Conservation (phyloP, 2,113 vertebrate species). For the Ptilonorhynchus violaceus region DNA sequence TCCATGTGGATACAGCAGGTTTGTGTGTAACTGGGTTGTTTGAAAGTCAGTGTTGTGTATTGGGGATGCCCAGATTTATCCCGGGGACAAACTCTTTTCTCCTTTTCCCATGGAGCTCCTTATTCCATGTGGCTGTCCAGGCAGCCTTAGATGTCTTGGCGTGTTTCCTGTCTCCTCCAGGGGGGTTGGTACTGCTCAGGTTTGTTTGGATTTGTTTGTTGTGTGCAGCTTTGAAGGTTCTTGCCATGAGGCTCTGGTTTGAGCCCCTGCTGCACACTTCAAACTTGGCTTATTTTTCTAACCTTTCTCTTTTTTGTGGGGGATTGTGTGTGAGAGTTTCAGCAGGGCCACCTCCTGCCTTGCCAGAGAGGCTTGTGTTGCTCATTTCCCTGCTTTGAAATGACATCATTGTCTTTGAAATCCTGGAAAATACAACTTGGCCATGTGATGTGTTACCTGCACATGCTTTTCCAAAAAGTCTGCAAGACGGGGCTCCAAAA, state of each 20-base stretch:
- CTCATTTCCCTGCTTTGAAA: slow-evolving; percentile 45
- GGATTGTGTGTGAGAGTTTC: background rate
- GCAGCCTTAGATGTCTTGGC: background rate
- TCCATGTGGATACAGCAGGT: background rate
- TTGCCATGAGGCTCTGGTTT: background rate
- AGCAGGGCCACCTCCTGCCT: background rate
- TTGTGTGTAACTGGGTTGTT: background rate
- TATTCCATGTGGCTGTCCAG: background rate
- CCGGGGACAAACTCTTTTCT: background rate
- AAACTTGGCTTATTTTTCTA: slow-evolving; percentile 40
- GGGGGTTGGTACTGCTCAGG: background rate
- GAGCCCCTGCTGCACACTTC: slow-evolving; percentile 24
- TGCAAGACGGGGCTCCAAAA: background rate
- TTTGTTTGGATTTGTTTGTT: background rate
- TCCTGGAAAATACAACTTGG: background rate
- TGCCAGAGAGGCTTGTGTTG: background rate
- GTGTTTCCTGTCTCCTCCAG: background rate
- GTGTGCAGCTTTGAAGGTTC: slow-evolving; percentile 29
- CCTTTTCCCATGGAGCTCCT: background rate
- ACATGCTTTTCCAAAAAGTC: background rate
- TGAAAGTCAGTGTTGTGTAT: background rate
- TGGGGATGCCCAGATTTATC: background rate
- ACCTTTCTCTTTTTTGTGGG: background rate
- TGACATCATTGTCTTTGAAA: slow-evolving; percentile 13
- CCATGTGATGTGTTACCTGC: background rate